Base-by-base conservation (phyloP, 2,888 invertebrate genomes). In the Pteria penguin region DNA sequence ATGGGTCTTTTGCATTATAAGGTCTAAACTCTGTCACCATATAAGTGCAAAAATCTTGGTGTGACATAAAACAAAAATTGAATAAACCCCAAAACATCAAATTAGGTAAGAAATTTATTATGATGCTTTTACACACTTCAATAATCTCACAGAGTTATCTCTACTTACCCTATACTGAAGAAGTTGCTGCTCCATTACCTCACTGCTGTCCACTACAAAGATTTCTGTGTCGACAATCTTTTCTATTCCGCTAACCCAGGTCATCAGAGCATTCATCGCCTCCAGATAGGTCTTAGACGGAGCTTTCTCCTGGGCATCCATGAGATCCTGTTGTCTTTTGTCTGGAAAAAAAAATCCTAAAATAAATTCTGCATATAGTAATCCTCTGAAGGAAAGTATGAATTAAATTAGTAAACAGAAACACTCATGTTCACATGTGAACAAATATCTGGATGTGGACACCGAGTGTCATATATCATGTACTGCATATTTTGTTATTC, bases 271-370 rank as follows among this genome's bases (percentile, higher is more conserved):
- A 14, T 89, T 88, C 80, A 91, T 88, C 4, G 92, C 92, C 74
- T 92, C 92, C 33, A 92, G 84, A 80, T 90, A 93, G 8, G 91
- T 88, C 63, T 88, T 88, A 1, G 92, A 91, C 22, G 93, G 93
- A 0, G 90, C 87, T 70, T 90, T 89, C 67, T 91, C 89, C 78
- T 91, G 76, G 2, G 90, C 88, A 54, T 90, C 87, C 4, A 82
- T 80, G 61, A 95, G 89, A 84, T 94, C 93, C 24, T 91, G 92
- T 81, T 95, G 94, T n/a, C 93, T 91, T 79, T 93, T 93, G 61
- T 93, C 93, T 84, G 93, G 14, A 62, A 67, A 29, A 29, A 26
- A 14, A 58, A 58, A 4, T n/a, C n/a, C n/a, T n/a, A n/a, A n/a
- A n/a, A n/a, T n/a, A n/a, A n/a, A n/a, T n/a, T n/a, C n/a, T n/a